Evolutionary conservation across 2,888 invertebrate genomes (phyloP), one percentile per base, ranked within the genome.

Genomic region (Pseudococcus jackbeardsleyi): DNA sequence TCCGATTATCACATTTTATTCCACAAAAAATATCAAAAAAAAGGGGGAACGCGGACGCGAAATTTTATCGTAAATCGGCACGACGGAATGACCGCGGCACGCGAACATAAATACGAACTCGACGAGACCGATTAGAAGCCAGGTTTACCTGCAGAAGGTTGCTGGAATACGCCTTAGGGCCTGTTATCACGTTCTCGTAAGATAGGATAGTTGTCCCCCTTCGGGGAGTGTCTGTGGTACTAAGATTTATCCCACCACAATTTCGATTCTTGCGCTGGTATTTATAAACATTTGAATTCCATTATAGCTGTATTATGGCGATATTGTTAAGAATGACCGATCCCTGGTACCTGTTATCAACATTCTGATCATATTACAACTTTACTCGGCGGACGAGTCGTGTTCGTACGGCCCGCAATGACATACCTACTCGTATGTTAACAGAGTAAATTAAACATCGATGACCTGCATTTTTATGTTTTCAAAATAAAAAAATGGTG

Each of bases 131-230:
- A 59, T 39, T 42, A 42, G 42, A n/a, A 79, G 79, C 46, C 79
- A 15, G 42, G 68, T 79, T 39, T 79, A 79, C 68, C 64, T 86
- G 64, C 68, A 64, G 86, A 86, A 86, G 86, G 86, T 86, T 86
- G 86, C 86, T 86, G 64, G 86, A 86, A 19, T 42, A 64, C 86
- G 86, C 86, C 86, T 64, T 11, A 19, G 86, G 86, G 86, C 68
- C 86, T 64, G 64, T 86, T 86, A 86, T 86, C 86, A 86, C 86
- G 86, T 86, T 86, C 85, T 86, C 33, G 86, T 59, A 22, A 48
- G 85, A 68, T 33, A 33, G 26, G 26, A 33, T 33, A 86, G 39
- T 86, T 86, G 86, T 86, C 64, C 86, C 64, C 86, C 64, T 68
- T 64, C 68, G 50, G 84, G 84, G 46, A 84, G 84, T 17, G 84